Base-by-base conservation (phyloP, 2,888 invertebrate species). In the Drosophila nigricruria region DNA sequence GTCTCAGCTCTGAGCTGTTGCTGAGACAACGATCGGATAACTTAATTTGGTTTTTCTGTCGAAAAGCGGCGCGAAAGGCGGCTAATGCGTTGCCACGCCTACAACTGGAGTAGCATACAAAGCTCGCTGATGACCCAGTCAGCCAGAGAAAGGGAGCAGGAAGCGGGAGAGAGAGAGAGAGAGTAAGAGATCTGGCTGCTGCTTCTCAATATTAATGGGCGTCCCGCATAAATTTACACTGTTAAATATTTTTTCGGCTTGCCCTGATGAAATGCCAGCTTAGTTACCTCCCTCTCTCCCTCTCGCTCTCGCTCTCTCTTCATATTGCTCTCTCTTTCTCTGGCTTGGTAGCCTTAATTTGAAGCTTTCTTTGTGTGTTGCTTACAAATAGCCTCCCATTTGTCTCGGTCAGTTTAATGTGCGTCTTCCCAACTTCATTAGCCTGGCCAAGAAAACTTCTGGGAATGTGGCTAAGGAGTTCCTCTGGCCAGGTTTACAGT, bases 31-130 rank as follows among this genome's bases (percentile, higher is more conserved):
- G 34, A 36, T 47, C 47, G 61, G 49, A 81, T 60, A 74, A 68
- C 86, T 88, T 86, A 86, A 86, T 86, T 89, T 82, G 86, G 77
- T 75, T 77, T 66, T 82, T 77, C 74, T 73, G 70, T 61, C 68
- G 74, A 77, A 82, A 82, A 62, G 71, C 65, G 68, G 62, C 70
- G 61, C 70, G 62, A 72, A 79, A 70, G 49, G 61, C 68, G 57
- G 70, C 85, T 85, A 85, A 77, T 73, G 75, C 70, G 53, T 45
- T 67, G 75, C 73, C 82, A 84, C 90, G 88, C 86, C 85, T 73
- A 52, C 50, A 32, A 10, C 38, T 25, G 12, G 36, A 16, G 34
- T 5, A 34, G 52, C 50, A 34, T 16, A 34, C 52, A 52, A 52
- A 30, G 50, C 36, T n/a, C 53, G 36, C 47, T 38, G 62, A 73